Percentiles rank a stretch among this genome's conserved stretches.
Evolutionary conservation across 2,888 invertebrate species (phyloP).

Genomic region (Anoplius nigerrimus): DNA sequence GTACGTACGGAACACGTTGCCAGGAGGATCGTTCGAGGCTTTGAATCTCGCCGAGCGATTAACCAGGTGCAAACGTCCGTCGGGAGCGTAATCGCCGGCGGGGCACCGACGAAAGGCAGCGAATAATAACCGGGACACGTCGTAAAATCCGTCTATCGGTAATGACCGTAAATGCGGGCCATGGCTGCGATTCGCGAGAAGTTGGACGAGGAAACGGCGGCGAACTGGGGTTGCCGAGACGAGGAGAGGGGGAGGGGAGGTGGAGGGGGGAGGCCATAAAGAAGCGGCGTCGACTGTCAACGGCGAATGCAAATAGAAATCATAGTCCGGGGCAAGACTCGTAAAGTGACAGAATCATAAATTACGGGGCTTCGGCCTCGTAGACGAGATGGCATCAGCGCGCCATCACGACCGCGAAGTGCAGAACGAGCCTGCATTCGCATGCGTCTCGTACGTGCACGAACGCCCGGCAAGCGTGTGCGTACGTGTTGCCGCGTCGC

Average conservation of each 20-base stretch:
- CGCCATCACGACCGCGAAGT: conserved; percentile 10
- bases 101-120: background rate
- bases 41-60: too few species aligned
- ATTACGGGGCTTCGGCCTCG: conserved; percentile 35
- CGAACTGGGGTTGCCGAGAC: background rate
- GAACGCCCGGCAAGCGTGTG: background rate
- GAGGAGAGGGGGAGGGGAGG: background rate
- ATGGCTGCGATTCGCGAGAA: background rate
- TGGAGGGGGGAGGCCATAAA: conserved; percentile 24
- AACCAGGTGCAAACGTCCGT: too few species aligned
- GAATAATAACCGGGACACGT: conserved; percentile 36
- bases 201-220: background rate
- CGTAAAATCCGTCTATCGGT: conserved; percentile 36
- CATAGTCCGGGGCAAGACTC: conserved; percentile 39
- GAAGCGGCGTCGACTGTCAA: conserved; percentile 37
- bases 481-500: conserved; percentile 2
- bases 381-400: conserved; percentile 14
- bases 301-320: conserved; percentile 57
- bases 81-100: too few species aligned
- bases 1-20: too few species aligned
- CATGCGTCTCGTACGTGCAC: background rate
- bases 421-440: background rate
- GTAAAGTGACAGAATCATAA: conserved; percentile 46
- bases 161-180: conserved; percentile 36
- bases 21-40: too few species aligned